Evolutionary conservation across 2,113 vertebrate species (phyloP).

Genomic region (Centropus unirufus): DNA sequence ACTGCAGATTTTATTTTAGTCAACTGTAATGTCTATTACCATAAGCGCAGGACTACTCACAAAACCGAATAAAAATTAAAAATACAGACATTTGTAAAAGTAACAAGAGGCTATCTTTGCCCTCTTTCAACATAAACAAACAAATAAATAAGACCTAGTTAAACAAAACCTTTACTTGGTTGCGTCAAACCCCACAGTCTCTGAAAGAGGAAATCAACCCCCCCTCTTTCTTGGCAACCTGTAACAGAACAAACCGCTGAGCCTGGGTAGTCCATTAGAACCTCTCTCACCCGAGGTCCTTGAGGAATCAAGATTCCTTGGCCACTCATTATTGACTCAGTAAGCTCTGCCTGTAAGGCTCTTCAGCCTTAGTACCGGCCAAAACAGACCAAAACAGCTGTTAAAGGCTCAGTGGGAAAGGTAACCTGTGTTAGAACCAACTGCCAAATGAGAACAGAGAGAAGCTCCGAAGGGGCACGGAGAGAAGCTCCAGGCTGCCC

Average conservation of each 20-base stretch:
- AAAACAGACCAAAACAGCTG: neutral
- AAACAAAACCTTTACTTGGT: neutral
- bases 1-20: neutral
- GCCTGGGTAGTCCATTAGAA: neutral
- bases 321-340: neutral
- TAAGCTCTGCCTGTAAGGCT: neutral
- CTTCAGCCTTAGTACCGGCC: neutral
- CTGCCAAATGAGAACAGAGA: neutral
- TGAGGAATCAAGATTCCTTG: neutral
- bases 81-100: neutral
- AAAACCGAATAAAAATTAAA: neutral
- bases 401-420: neutral
- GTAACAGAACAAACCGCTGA: neutral
- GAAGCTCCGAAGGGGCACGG: neutral
- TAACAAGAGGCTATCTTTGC: neutral
- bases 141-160: neutral
- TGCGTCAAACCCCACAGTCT: neutral
- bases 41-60: neutral
- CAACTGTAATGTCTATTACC: neutral
- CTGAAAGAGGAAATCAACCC: neutral
- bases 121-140: no score
- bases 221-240: neutral
- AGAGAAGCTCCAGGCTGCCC: neutral
- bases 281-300: neutral
- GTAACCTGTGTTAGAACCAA: neutral